phyloP scores from a whole-genome alignment of 2,113 vertebrate species.

The Halichoeres trimaculatus region DNA sequence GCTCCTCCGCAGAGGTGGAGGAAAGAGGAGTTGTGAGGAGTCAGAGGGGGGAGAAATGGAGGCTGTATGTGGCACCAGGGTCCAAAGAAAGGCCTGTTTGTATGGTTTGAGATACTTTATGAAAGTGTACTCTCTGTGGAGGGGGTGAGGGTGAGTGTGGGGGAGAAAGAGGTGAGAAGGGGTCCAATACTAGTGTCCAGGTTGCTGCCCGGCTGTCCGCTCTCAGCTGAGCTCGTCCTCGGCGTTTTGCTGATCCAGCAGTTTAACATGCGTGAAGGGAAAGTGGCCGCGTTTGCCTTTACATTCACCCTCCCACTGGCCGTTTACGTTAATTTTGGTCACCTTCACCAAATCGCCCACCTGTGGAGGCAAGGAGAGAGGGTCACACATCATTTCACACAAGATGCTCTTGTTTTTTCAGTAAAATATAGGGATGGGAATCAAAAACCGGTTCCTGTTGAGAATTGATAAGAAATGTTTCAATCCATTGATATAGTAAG shows the following conservation, averaged over 20 bases:
- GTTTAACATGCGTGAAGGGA: slow-evolving; percentile 97
- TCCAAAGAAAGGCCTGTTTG: slow-evolving; percentile 43
- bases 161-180: slow-evolving; percentile 3
- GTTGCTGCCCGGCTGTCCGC: slow-evolving; percentile 48
- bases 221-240: slow-evolving; percentile 96
- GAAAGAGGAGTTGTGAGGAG: slow-evolving; percentile 26
- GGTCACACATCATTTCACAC: no score
- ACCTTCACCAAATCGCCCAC: slow-evolving; percentile 98
- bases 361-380: slow-evolving; percentile 71
- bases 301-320: slow-evolving; percentile 99
- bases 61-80: slow-evolving; percentile 47
- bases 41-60: slow-evolving; percentile 36
- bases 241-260: slow-evolving; percentile 97
- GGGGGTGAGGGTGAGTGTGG: slow-evolving; percentile 4
- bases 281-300: slow-evolving; percentile 97
- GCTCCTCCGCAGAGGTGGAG: slow-evolving; percentile 32
- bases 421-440: no score
- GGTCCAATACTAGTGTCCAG: slow-evolving; percentile 75
- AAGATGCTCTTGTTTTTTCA: no score
- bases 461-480: no score
- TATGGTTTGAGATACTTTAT: slow-evolving; percentile 85
- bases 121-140: slow-evolving; percentile 92
- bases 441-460: no score
- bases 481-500: no score
- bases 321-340: slow-evolving; percentile 99